Conservation (phyloP, 2,888 invertebrate species). For the Aporophyla lueneburgensis region DNA sequence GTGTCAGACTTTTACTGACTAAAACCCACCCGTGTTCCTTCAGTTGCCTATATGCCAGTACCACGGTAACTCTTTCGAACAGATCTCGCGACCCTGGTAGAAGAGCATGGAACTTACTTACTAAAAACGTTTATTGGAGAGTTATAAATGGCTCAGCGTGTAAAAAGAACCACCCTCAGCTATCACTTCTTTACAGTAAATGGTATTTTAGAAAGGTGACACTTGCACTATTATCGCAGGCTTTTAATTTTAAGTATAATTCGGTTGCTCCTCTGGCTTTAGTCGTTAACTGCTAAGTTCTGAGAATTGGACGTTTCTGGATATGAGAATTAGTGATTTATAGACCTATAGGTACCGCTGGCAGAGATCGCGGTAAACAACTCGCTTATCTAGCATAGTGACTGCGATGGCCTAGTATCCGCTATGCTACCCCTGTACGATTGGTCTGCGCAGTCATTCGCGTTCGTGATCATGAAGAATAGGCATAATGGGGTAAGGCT, state of each 20-base stretch:
- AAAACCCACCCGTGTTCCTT: too few species aligned
- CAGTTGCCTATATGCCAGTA: too few species aligned
- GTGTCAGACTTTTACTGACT: too few species aligned
- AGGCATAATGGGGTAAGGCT: not conserved
- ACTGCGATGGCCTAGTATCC: conserved; percentile 3
- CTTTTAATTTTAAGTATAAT: not conserved
- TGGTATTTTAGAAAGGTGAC: not conserved
- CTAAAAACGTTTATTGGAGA: too few species aligned
- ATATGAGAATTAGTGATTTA: not conserved
- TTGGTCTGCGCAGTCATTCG: conserved; percentile 11
- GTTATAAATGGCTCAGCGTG: not conserved
- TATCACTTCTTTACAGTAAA: not conserved
- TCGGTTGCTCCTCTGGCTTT: not conserved
- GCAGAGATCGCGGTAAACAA: not conserved
- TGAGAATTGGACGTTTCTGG: not conserved
- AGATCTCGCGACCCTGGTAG: too few species aligned
- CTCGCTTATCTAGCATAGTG: not conserved
- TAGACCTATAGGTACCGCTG: not conserved
- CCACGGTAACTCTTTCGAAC: too few species aligned
- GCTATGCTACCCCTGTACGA: conserved; percentile 14
- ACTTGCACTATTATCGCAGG: not conserved
- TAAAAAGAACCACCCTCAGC: not conserved
- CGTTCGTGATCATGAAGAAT: not conserved
- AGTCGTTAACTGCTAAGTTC: not conserved
- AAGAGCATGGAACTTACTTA: too few species aligned